A percentile compares a stretch with the other conserved stretches of the same genome.
These are phyloP conservation scores for Eleginops maclovinus DNA, from an alignment of 2,113 vertebrate species.

Conservation along the genomic window DNA sequence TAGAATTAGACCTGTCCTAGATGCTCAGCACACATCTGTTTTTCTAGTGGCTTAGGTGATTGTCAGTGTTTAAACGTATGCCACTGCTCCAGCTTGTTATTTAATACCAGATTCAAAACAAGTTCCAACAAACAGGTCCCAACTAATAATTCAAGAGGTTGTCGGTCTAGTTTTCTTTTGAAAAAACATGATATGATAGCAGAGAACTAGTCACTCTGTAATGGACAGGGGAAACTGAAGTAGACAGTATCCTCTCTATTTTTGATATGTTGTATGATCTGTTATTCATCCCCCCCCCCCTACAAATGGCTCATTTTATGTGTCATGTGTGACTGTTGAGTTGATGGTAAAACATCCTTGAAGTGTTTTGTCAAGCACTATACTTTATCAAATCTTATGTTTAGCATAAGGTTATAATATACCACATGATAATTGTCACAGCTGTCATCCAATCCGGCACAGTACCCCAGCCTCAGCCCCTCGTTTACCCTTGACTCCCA, in stretches of 20 bases:
- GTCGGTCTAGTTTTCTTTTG: constrained; percentile 13
- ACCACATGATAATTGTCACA: constrained; percentile 65
- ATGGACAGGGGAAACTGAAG: constrained; percentile 7
- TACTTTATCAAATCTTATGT: constrained; percentile 48
- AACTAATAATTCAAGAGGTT: constrained; percentile 41
- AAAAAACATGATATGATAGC: constrained; percentile 18
- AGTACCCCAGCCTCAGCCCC: constrained; percentile 53
- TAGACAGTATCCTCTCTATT: background rate
- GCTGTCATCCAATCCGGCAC: constrained; percentile 60
- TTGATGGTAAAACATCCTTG: constrained; percentile 38
- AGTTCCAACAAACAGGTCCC: constrained; percentile 3
- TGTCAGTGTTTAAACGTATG: constrained; percentile 44
- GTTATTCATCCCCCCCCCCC: background rate
- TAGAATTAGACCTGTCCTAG: constrained; percentile 76
- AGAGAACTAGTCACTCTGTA: constrained; percentile 19
- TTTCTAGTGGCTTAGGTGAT: constrained; percentile 61
- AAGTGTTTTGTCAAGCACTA: constrained; percentile 56
- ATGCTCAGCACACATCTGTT: constrained; percentile 72
- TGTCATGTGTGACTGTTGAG: background rate
- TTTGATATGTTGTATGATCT: constrained; percentile 21
- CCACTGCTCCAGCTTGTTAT: constrained; percentile 41
- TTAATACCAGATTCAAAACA: constrained; percentile 35
- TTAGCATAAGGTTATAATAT: constrained; percentile 64
- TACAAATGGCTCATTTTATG: background rate
- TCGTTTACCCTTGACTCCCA: constrained; percentile 72